Evolutionary conservation across 2,888 invertebrate genomes (phyloP), one percentile per base, ranked within the genome.

Genomic region (Iselma pallidipennis): DNA sequence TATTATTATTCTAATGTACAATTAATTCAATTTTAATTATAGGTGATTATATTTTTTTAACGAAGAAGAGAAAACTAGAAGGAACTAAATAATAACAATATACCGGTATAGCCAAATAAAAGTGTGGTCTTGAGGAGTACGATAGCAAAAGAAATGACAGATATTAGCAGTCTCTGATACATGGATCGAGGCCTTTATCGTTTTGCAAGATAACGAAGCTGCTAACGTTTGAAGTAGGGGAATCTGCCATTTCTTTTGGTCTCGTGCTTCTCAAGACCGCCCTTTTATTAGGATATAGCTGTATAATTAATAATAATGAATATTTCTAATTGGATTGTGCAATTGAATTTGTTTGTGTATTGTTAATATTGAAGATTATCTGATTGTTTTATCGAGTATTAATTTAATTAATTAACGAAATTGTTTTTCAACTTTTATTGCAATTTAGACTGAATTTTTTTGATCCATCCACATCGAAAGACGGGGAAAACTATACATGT

Each of bases 391-490:
- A 49, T 55, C 9, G 16, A 52, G 52, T 52, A 52, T 52, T 52
- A 31, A 55, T 48, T 50, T 56, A 49, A 50, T 57, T 37, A n/a
- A 51, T 21, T 37, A 10, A 6, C 19, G 19, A 23, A 23, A 48
- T 48, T 29, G 51, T 59, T 23, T n/a, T n/a, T n/a, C n/a, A 37
- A 54, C 51, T 42, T 55, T 55, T 29, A 45, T 55, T 58, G 23
- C 21, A 21, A 45, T 45, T 59, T 49, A 61, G 61, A 61, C 57
- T 61, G 61, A 61, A 31, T 54, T 54, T 23, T 61, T n/a, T 49
- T 56, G 57, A 45, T 45, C 10, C 21, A 23, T 45, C 42, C 45
- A n/a, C n/a, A n/a, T n/a, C n/a, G n/a, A n/a, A n/a, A n/a, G n/a
- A n/a, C n/a, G n/a, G n/a, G n/a, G n/a, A n/a, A n/a, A n/a, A n/a